Evolutionary conservation across 2,797 vertebrate genomes (phyloP).

Genomic region (Huso huso): DNA sequence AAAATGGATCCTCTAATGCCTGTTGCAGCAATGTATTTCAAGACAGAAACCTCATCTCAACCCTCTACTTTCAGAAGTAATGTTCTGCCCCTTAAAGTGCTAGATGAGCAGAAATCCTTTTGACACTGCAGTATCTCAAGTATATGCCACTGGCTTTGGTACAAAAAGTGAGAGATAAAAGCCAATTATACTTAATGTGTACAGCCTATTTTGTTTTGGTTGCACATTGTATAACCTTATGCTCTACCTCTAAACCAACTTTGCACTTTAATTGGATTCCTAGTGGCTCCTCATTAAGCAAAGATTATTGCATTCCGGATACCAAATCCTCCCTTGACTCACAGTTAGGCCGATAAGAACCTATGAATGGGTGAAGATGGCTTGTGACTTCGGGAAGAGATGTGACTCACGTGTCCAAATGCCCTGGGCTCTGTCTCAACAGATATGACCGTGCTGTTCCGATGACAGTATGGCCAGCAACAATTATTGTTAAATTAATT

Average conservation of each 20-base stretch:
- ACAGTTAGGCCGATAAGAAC: background rate
- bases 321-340: background rate
- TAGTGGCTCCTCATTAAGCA: background rate
- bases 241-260: background rate
- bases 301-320: constrained; percentile 5
- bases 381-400: constrained; percentile 5
- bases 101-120: background rate
- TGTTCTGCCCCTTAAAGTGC: constrained; percentile 8
- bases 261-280: background rate
- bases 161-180: background rate
- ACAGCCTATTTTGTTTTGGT: background rate
- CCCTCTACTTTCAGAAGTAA: background rate
- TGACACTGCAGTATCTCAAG: constrained; percentile 6
- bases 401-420: background rate
- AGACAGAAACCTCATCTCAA: constrained; percentile 30
- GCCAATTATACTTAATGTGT: background rate
- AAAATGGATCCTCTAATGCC: constrained; percentile 34
- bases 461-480: background rate
- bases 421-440: background rate
- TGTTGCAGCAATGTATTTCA: constrained; percentile 22
- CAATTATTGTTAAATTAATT: background rate
- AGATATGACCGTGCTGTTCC: constrained; percentile 6
- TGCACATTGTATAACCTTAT: background rate
- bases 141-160: constrained; percentile 6
- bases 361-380: constrained; percentile 6